Base-by-base conservation (phyloP, 2,888 invertebrate genomes). In the Ormia ochracea region DNA sequence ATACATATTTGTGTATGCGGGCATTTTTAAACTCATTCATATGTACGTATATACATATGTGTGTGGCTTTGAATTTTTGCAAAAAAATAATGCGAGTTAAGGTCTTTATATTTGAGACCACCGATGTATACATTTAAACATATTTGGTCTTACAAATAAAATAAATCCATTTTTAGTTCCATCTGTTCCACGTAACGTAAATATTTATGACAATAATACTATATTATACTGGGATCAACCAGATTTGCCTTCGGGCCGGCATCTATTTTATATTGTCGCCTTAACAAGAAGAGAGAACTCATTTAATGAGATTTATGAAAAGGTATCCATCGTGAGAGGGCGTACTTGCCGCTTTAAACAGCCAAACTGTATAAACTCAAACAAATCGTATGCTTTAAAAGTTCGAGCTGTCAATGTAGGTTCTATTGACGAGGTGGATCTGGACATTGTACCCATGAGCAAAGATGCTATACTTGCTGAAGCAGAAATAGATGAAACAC, bases 221-320 rank as follows among this genome's bases (percentile, higher is more conserved):
- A n/a, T 78, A 21, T 61, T 85, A 17, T 52, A 84, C 31, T 93
- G 93, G 93, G 86, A 89, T 6, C 85, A 84, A 45, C 93, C 93
- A 17, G 83, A 85, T 36, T 84, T 88, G 58, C 88, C 90, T 43
- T 92, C 91, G 12, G 93, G 93, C 1, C 90, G 90, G n/a, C 87
- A 92, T 2, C 91, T 92, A 83, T 87, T 87, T 21, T 93, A 92
- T 85, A 90, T 93, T 87, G 88, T 93, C 21, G 82, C 78, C 19
- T 73, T 84, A 36, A 54, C 75, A 36, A 68, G 69, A 2, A 61
- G 26, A 5, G 79, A 82, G 6, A 70, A 78, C 1, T 66, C 43
- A 17, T 41, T 78, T 10, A 73, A 82, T 23, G 12, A 31, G 26
- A 81, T 82, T 54, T 84, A 83, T 14, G 81, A 80, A 48, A 61